These are phyloP conservation scores for Momotus momota DNA, from an alignment of 2,797 vertebrate species.

Conservation along the genomic window DNA sequence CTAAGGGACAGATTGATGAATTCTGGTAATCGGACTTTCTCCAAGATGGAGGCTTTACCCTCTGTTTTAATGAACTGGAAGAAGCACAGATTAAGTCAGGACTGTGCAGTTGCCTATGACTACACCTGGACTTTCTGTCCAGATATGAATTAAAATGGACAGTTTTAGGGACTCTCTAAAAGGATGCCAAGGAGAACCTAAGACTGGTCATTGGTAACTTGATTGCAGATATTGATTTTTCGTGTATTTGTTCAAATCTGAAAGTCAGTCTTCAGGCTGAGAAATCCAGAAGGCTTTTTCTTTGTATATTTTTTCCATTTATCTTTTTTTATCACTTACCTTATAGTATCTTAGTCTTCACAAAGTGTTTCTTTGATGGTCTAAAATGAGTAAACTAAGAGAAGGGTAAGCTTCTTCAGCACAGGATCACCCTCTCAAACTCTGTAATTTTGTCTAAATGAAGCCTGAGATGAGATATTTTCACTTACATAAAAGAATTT, in stretches of 20 bases:
- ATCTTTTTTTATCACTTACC: neutral
- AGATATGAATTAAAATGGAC: neutral
- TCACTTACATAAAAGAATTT: neutral
- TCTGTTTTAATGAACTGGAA: neutral
- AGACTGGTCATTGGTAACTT: neutral
- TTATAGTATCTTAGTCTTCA: neutral
- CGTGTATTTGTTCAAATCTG: neutral
- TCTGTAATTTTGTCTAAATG: neutral
- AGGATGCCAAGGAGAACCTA: neutral
- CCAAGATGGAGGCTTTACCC: neutral
- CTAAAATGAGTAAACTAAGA: neutral
- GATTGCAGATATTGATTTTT: neutral
- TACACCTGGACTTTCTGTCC: neutral
- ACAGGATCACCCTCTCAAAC: neutral
- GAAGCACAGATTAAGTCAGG: neutral
- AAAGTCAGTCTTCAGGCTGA: neutral
- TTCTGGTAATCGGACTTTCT: neutral
- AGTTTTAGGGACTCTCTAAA: neutral
- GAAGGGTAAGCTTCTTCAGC: neutral
- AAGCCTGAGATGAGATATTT: neutral
- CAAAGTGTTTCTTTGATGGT: rapidly evolving
- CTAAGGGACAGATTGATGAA: neutral
- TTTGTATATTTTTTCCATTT: neutral
- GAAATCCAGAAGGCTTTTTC: neutral
- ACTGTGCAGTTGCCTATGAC: neutral